These are phyloP conservation scores for Acanthosoma haemorrhoidale DNA, from an alignment of 2,888 invertebrate genomes.

Conservation along the genomic window DNA sequence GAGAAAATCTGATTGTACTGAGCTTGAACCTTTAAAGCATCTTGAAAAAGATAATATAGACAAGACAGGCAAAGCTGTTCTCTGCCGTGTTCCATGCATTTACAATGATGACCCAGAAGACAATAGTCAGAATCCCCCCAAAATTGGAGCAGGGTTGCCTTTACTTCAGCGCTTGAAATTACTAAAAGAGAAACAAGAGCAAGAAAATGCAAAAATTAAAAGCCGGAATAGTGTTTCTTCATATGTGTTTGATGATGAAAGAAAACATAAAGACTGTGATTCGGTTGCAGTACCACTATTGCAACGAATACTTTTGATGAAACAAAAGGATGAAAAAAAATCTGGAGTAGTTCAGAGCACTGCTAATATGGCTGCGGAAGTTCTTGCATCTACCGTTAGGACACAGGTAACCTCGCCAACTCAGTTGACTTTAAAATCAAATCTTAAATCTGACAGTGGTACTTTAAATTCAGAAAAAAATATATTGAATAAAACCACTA, in stretches of 20 bases:
- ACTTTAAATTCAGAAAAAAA: slow-evolving; percentile 16
- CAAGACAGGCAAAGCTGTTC: slow-evolving; percentile 52
- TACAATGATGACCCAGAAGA: slow-evolving; percentile 61
- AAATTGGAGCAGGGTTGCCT: slow-evolving; percentile 75
- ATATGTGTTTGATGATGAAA: slow-evolving; percentile 50
- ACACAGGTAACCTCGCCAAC: slow-evolving; percentile 41
- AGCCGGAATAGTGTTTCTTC: slow-evolving; percentile 38
- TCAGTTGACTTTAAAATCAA: slow-evolving; percentile 26
- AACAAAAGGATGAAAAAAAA: slow-evolving; percentile 67
- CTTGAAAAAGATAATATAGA: slow-evolving; percentile 44
- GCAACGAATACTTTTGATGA: slow-evolving; percentile 67
- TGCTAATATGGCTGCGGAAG: slow-evolving; percentile 41
- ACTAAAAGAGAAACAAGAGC: slow-evolving; percentile 77
- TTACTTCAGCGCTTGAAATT: slow-evolving; percentile 69
- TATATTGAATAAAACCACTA: background rate
- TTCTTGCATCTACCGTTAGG: slow-evolving; percentile 41
- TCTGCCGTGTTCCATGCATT: slow-evolving; percentile 69
- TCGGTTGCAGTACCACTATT: slow-evolving; percentile 56
- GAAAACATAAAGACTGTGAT: background rate
- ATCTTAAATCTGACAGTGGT: background rate
- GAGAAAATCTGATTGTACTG: slow-evolving; percentile 59
- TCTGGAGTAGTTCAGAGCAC: slow-evolving; percentile 42
- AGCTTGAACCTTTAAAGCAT: slow-evolving; percentile 56
- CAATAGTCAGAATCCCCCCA: slow-evolving; percentile 35
- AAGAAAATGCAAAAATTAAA: slow-evolving; percentile 44